Evolutionary conservation across 2,113 vertebrate genomes (phyloP).

Genomic region (Corythornis cristatus): DNA sequence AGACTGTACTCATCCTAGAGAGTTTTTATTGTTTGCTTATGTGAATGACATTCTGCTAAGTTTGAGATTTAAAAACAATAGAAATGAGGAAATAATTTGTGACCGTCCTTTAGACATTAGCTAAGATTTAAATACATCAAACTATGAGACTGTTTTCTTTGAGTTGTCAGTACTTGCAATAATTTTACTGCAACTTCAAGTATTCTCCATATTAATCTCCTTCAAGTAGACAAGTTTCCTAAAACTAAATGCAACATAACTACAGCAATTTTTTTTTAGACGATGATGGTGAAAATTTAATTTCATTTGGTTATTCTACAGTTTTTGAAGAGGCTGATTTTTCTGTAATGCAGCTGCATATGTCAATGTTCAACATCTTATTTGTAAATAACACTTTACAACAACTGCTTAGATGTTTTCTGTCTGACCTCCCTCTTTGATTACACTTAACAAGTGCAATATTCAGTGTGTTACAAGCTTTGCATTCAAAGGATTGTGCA

Average conservation of each 20-base stretch:
- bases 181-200: not conserved
- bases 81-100: not conserved
- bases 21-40: not conserved
- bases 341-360: not conserved
- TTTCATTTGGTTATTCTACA: not conserved
- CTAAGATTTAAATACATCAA: not conserved
- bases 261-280: not conserved
- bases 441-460: not conserved
- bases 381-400: not conserved
- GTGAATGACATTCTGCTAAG: not conserved
- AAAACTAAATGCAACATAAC: not conserved
- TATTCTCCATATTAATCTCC: not conserved
- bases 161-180: not conserved
- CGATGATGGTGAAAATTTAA: not conserved
- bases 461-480: not conserved
- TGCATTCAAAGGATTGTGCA: not conserved
- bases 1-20: not conserved
- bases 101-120: not conserved
- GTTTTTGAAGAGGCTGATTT: not conserved
- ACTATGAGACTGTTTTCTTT: not conserved
- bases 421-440: not conserved
- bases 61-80: not conserved
- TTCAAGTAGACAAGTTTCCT: not conserved
- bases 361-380: not conserved
- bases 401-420: not conserved